Base-by-base conservation (phyloP, 2,797 vertebrate species). In the Ibycter americanus region DNA sequence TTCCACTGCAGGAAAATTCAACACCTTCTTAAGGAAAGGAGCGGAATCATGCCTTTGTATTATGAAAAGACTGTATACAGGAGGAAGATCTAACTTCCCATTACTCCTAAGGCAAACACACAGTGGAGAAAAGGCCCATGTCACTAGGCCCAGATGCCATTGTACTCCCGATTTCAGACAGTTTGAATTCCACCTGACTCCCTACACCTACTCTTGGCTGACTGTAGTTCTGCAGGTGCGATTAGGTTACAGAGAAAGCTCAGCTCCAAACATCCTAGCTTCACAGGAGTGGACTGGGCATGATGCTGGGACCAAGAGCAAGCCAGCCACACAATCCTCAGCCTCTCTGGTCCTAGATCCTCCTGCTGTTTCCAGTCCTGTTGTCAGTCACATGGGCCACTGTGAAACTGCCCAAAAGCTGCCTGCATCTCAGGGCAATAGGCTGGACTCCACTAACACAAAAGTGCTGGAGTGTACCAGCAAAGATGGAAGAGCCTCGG, bases 401-500 rank as follows among this genome's bases (percentile, higher is more conserved):
- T 15, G 3, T 27, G 11, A 62, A 79, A 59, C 23, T 58, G 66
- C 32, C 34, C 65, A 56, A 44, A 65, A 74, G 70, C 66, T 67
- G n/a, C n/a, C 44, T 54, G 27, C 42, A 36, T 38, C 68, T 55
- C 55, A 26, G 52, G 34, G 58, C 40, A 27, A 44, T 1, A 55
- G n/a, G 29, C 42, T 82, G 25, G 47, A 65, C 38, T 82, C 36
- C 83, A 40, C n/a, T 46, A 38, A 55, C 32, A 46, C 32, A 47
- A 26, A 0, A 0, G 0, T 47, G 54, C 51, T n/a, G 46, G 58
- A 68, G 4, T 5, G 12, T 20, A 47, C 9, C 83, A 55, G 72
- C 42, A 70, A 34, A 51, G 49, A 67, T 10, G 11, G 47, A 86
- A 83, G 42, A 82, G 70, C 16, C 15, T 31, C 7, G 56, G 52